Conservation (phyloP, 2,888 invertebrate genomes). For the Protonemura montana region DNA sequence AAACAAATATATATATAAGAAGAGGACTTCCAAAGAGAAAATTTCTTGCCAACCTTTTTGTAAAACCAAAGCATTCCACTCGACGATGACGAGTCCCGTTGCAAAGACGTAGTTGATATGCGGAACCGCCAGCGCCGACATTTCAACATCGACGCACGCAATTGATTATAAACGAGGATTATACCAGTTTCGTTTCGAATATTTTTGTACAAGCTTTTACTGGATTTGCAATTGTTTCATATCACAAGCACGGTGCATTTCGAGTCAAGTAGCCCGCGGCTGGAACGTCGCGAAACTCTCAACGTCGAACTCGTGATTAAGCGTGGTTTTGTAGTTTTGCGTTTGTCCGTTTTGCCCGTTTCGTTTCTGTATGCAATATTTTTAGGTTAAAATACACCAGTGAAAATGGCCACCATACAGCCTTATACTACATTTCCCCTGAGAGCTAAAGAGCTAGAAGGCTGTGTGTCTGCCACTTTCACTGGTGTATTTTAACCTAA, state of each 20-base stretch:
- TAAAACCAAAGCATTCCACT: constrained; percentile 7
- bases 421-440: no score
- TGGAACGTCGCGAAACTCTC: not conserved
- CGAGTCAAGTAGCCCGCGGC: not conserved
- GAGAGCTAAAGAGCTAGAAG: no score
- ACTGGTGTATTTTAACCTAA: no score
- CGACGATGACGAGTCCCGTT: not conserved
- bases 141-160: no score
- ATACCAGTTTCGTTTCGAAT: not conserved
- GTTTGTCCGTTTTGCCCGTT: no score
- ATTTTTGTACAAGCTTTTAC: not conserved
- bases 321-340: no score
- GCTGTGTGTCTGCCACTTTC: no score
- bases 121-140: no score
- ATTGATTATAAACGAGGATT: not conserved
- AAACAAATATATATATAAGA: not conserved
- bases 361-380: no score
- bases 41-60: constrained; percentile 7
- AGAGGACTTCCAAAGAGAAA: constrained; percentile 5
- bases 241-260: constrained; percentile 9
- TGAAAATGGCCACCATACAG: no score
- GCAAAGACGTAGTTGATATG: not conserved
- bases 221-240: not conserved
- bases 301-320: not conserved
- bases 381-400: no score